Evolutionary conservation across 2,888 invertebrate species (phyloP).

Genomic region (Pachymerium ferrugineum): DNA sequence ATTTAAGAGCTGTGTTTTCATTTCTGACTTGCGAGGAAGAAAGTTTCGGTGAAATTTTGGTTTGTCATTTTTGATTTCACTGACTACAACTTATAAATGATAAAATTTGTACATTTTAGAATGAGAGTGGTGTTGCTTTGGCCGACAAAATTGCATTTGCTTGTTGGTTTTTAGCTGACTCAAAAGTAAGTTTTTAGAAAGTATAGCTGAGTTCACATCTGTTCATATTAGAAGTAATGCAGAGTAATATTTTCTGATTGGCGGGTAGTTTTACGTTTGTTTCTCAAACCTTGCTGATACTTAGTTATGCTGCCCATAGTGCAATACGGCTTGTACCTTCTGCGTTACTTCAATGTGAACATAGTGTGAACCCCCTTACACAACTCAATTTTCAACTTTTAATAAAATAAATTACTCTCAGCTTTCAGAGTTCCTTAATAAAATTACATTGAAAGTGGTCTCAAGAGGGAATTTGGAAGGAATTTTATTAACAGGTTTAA

Average conservation of each 20-base stretch:
- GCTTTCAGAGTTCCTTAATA: conserved; percentile 70
- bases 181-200: conserved; percentile 43
- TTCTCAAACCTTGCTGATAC: too few species aligned
- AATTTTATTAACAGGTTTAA: conserved; percentile 63
- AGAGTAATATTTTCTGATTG: too few species aligned
- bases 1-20: conserved; percentile 82
- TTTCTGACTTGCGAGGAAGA: conserved; percentile 78
- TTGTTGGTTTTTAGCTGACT: conserved; percentile 75
- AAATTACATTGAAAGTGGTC: conserved; percentile 62
- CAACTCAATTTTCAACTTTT: too few species aligned
- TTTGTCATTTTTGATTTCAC: conserved; percentile 47
- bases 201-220: too few species aligned
- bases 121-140: conserved; percentile 75
- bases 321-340: too few species aligned
- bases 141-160: conserved; percentile 89
- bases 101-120: conserved; percentile 52
- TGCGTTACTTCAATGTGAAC: too few species aligned
- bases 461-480: conserved; percentile 77
- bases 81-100: neutral
- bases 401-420: conserved; percentile 45
- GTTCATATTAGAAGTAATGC: too few species aligned
- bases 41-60: conserved; percentile 69
- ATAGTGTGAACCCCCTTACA: too few species aligned
- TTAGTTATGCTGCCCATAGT: too few species aligned
- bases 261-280: too few species aligned